Percentiles rank a stretch among this genome's conserved stretches.
Conservation (phyloP, 2,797 vertebrate genomes). For the Scolopax rusticola region DNA sequence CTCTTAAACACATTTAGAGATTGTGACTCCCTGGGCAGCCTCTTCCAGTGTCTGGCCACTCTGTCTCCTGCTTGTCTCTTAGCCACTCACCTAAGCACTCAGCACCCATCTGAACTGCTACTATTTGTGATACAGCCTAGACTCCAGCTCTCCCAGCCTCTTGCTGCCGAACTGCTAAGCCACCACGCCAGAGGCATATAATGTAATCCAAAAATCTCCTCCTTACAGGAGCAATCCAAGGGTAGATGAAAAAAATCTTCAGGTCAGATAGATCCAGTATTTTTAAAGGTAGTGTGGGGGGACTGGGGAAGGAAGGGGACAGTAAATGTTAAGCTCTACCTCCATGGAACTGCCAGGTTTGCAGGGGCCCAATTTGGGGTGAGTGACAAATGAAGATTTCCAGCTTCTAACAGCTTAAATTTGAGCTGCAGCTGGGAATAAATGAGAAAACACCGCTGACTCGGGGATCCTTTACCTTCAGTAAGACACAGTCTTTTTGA, state of each 20-base stretch:
- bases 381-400: not conserved
- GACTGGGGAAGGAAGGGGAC: not conserved
- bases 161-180: not conserved
- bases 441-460: not conserved
- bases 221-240: not conserved
- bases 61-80: not conserved
- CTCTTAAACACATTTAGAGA: too few species aligned
- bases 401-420: not conserved
- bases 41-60: too few species aligned
- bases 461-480: not conserved
- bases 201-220: not conserved
- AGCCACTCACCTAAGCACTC: too few species aligned
- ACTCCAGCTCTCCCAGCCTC: not conserved
- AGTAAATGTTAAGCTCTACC: not conserved
- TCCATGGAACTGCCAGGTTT: fast-evolving
- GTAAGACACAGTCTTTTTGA: not conserved
- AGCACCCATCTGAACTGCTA: not conserved
- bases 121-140: not conserved
- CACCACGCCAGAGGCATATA: fast-evolving
- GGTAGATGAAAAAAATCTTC: not conserved
- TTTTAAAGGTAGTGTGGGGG: not conserved
- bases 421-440: not conserved
- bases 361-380: not conserved
- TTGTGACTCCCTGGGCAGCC: too few species aligned
- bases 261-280: not conserved